Conservation (phyloP, 2,797 vertebrate genomes). For the Rachycentron canadum region DNA sequence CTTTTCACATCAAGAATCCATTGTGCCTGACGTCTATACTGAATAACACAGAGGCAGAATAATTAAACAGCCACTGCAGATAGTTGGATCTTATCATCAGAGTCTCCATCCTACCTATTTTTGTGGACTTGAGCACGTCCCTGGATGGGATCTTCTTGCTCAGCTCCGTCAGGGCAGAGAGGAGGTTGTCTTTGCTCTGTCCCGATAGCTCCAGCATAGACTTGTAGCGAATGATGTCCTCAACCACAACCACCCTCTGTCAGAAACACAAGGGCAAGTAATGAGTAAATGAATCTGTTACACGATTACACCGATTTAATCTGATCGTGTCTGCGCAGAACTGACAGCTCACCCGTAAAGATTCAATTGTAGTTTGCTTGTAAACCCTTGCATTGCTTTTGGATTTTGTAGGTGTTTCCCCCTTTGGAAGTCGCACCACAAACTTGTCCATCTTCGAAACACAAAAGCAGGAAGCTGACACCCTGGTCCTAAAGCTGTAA, state of each 20-base stretch:
- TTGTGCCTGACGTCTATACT: neutral
- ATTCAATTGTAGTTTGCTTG: constrained; percentile 91
- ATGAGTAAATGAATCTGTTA: too few relatives aligned
- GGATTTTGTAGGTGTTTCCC: constrained; percentile 62
- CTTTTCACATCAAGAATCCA: neutral
- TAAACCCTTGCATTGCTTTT: constrained; percentile 81
- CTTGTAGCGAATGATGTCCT: constrained; percentile 95
- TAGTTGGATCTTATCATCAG: neutral
- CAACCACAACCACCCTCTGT: constrained; percentile 97
- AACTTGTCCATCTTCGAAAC: constrained; percentile 89
- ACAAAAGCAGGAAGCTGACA: neutral
- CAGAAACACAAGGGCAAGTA: constrained; percentile 20
- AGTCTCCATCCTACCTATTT: constrained; percentile 88
- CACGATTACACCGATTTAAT: rapidly evolving
- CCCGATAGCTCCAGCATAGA: constrained; percentile 90
- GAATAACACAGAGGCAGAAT: neutral
- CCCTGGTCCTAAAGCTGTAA: neutral
- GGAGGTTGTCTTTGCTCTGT: constrained; percentile 91
- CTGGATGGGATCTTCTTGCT: constrained; percentile 96
- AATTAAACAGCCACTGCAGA: neutral
- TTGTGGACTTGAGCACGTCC: constrained; percentile 93
- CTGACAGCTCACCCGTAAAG: constrained; percentile 86
- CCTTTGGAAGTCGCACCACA: constrained; percentile 85
- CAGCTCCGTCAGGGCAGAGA: constrained; percentile 89
- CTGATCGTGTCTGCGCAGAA: neutral